Conservation (phyloP, 2,888 invertebrate genomes). For the Dinocampus coccinellae region DNA sequence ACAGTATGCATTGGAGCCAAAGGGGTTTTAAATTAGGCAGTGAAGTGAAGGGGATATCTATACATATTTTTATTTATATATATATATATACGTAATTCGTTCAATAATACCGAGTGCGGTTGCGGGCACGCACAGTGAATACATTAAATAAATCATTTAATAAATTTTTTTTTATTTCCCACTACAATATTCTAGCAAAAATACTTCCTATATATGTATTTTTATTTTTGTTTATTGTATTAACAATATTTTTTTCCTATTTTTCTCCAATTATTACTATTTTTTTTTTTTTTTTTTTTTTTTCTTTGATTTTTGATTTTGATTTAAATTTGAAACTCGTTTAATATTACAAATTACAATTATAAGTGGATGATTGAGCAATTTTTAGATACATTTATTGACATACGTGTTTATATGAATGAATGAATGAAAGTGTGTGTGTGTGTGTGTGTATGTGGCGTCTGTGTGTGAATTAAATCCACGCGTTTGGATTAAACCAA, state of each 20-base stretch:
- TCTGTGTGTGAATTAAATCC: background rate
- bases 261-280: too few relatives aligned
- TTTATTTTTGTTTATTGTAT: too few relatives aligned
- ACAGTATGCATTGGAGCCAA: conserved; percentile 11
- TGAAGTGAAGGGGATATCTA: conserved; percentile 15
- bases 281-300: background rate
- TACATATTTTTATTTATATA: background rate
- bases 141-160: conserved; percentile 65
- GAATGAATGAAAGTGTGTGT: background rate
- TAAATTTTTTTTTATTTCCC: conserved; percentile 54
- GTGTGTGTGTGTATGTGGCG: background rate
- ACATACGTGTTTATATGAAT: background rate
- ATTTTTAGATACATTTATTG: background rate
- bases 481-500: conserved; percentile 1
- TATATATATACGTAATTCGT: conserved; percentile 13
- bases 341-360: background rate
- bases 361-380: background rate
- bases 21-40: conserved; percentile 4
- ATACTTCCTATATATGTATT: background rate
- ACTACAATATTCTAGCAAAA: too few relatives aligned
- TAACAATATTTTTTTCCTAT: too few relatives aligned
- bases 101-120: conserved; percentile 28
- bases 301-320: background rate
- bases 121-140: conserved; percentile 47
- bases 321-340: background rate